Base-by-base conservation (phyloP, 2,888 invertebrate genomes). In the Xylota segnis region DNA sequence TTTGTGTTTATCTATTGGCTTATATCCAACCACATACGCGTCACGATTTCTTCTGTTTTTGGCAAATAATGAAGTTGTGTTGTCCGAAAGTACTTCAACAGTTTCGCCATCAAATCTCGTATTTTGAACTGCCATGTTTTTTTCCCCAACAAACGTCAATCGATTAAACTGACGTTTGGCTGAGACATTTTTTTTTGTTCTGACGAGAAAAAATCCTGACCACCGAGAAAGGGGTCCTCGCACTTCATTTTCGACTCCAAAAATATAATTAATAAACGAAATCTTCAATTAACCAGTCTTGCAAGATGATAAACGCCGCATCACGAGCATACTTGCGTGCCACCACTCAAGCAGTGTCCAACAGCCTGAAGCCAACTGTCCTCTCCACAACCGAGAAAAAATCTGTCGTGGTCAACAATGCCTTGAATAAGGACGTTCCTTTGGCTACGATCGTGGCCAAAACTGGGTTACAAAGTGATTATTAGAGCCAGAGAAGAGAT, bases 221-320 rank as follows among this genome's bases (percentile, higher is more conserved):
- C 71, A 77, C 61, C 56, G 52, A 68, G 47, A 72, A 56, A 63
- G 43, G 59, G 71, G 58, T 54, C 50, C 56, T 77, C 45, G 66
- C 61, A 71, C 50, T 66, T 66, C 10, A 56, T 43, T 76, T 77
- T 76, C 58, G 61, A 29, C 45, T 66, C 27, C 5, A 79, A 82
- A 23, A 56, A 52, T 43, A 34, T 43, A 32, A 37, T 23, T 56
- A 71, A 34, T 61, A 34, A 81, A 76, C 75, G 54, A 79, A 81
- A 63, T 54, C 27, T 40, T 34, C 2, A 63, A 45, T 43, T 65
- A 37, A 34, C 52, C 37, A 54, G 71, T 61, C 54, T 18, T 50
- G 29, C 45, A 93, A 92, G 91, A 95, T 95, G 95, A 94, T 94
- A 91, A 96, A 95, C 93, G 94, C 95, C 86, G 94, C 94, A 88